Base-by-base conservation (phyloP, 2,113 vertebrate genomes). In the Mystacornis crossleyi region DNA sequence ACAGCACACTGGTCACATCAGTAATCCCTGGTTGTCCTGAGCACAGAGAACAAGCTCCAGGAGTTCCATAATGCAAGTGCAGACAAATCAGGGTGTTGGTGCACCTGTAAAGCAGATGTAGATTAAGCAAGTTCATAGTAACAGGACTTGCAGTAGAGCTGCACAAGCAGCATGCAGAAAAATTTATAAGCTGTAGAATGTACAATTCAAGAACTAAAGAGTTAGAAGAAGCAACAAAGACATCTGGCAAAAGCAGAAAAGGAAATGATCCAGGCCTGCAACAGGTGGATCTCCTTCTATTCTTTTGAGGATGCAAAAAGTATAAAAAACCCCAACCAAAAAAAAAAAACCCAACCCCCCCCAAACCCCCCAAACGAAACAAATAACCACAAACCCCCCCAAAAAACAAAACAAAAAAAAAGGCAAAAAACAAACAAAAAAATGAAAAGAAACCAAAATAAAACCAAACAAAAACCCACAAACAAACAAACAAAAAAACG, bases 21-120 rank as follows among this genome's bases (percentile, higher is more conserved):
- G 31, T 18, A 57, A 20, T 29, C 18, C 9, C 10, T 4, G 3
- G 13, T 2, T 72, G 36, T 26, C n/a, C 47, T 62, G 23, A 58
- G 24, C 23, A 28, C 8, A 33, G 16, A 58, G 20, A 54, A 43
- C 3, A 10, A 58, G 10, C 4, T 53, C 18, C 45, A 24, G 18
- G 48, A 81, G 10, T 4, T 77, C 12, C 20, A 15, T 21, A 19
- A 48, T 1, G 0, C 12, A 23, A 0, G 0, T 33, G 26, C 34
- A 54, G 16, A 20, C 4, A 82, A 55, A 73, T 19, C 25, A 50
- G 38, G 43, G 13, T 12, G 8, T 19, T 77, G 23, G 24, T 34
- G 13, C 15, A 45, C 15, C 15, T 34, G 11, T 73, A 69, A 80
- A 86, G 43, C 7, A 72, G 31, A 40, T 19, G 20, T 28, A 28